Evolutionary conservation across 2,797 vertebrate genomes (phyloP).

Genomic region (Arnoldichthys spilopterus): DNA sequence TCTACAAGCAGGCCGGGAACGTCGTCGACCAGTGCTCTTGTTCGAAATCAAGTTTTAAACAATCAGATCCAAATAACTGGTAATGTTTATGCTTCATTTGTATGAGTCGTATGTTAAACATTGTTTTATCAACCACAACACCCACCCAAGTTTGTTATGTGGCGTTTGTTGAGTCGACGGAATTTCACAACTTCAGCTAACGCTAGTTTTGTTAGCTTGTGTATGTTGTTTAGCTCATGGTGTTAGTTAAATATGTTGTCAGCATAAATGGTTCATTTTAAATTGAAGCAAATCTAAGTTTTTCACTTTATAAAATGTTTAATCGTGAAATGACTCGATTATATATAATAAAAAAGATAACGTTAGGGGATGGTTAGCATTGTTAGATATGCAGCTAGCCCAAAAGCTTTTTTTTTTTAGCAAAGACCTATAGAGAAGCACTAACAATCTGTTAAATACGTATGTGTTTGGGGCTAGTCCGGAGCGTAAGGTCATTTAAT

Average conservation of each 20-base stretch:
- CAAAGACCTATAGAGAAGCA: too few relatives aligned
- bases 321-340: background rate
- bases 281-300: background rate
- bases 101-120: background rate
- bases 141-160: background rate
- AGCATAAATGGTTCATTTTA: too few relatives aligned
- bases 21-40: constrained; percentile 1
- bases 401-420: too few relatives aligned
- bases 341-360: background rate
- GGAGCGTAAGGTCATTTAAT: background rate
- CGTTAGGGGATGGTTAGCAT: background rate
- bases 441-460: background rate
- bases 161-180: constrained; percentile 50
- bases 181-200: background rate
- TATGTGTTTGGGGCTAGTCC: background rate
- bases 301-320: background rate
- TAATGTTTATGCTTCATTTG: constrained; percentile 33
- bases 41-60: constrained; percentile 38
- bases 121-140: background rate
- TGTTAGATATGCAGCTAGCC: too few relatives aligned
- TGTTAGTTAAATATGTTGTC: background rate
- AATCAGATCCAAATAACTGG: constrained; percentile 25
- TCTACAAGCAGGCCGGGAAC: background rate
- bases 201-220: background rate
- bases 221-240: background rate